phyloP scores from a whole-genome alignment of 2,888 invertebrate species.

The Hermaeophaga mercurialis region DNA sequence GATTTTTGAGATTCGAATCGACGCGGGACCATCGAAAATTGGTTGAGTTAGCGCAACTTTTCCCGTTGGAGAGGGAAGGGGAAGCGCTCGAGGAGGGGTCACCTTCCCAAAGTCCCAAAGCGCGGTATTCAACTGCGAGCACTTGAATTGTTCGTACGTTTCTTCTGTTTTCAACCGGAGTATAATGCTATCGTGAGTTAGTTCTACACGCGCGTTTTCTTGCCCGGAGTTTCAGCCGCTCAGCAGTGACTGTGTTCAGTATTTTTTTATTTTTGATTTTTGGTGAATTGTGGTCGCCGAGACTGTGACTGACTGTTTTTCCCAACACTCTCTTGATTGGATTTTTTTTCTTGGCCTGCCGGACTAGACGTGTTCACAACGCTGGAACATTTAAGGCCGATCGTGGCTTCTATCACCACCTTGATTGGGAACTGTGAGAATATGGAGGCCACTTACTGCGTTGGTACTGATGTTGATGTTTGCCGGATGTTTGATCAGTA shows the following conservation, averaged over 20 bases:
- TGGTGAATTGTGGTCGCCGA: constrained; percentile 7
- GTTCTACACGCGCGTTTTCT: constrained; percentile 40
- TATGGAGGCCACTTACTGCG: constrained; percentile 69
- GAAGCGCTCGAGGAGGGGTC: constrained; percentile 47
- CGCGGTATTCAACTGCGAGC: constrained; percentile 52
- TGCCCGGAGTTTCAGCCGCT: constrained; percentile 18
- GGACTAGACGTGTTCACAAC: constrained; percentile 52
- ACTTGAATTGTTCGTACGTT: constrained; percentile 38
- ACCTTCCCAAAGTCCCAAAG: constrained; percentile 46
- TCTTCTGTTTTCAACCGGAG: constrained; percentile 45
- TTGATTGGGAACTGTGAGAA: constrained; percentile 60
- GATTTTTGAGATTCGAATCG: constrained; percentile 57
- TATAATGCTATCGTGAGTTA: constrained; percentile 51
- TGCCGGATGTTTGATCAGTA: constrained; percentile 72
- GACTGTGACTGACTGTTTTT: constrained; percentile 17
- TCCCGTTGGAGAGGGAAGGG: constrained; percentile 46
- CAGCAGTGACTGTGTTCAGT: constrained; percentile 26
- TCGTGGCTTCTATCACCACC: constrained; percentile 60
- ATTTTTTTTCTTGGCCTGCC: constrained; percentile 46
- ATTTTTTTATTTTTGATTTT: constrained; percentile 21
- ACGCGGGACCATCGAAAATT: constrained; percentile 56
- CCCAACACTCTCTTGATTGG: constrained; percentile 28
- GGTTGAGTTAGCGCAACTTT: constrained; percentile 52
- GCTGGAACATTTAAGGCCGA: constrained; percentile 61
- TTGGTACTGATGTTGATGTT: constrained; percentile 64